phyloP scores from a whole-genome alignment of 2,113 vertebrate genomes.

The Salvator merianae region DNA sequence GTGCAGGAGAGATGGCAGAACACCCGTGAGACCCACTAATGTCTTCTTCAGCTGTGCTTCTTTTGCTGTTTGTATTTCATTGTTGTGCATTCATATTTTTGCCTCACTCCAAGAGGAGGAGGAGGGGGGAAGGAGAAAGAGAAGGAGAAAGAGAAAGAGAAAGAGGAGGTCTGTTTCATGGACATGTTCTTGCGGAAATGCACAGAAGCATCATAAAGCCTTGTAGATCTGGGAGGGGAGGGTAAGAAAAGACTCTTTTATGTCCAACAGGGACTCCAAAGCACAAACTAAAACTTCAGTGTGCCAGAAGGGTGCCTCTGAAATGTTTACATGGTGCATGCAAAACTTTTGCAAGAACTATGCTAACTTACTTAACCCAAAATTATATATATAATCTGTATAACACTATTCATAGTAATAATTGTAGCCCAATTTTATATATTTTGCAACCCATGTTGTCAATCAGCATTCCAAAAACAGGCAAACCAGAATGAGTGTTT shows the following conservation, averaged over 20 bases:
- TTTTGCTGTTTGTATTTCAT: not conserved
- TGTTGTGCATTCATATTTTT: not conserved
- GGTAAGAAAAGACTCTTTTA: not conserved
- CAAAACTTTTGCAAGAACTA: not conserved
- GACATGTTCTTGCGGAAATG: not conserved
- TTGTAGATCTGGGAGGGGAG: not conserved
- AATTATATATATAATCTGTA: not conserved
- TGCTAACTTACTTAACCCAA: not conserved
- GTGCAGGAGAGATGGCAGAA: not conserved
- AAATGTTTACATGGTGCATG: not conserved
- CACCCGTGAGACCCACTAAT: not conserved
- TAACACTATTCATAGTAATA: not conserved
- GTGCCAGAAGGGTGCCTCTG: not conserved
- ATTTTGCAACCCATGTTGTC: not conserved
- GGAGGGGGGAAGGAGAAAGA: no score
- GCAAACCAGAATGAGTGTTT: not conserved
- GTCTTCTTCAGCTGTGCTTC: conserved; percentile 20
- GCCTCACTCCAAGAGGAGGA: no score
- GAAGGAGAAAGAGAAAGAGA: not conserved
- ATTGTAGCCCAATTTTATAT: not conserved
- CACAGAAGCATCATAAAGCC: conserved; percentile 3
- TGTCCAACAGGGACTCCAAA: not conserved
- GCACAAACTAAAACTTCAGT: not conserved
- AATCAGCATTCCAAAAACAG: not conserved
- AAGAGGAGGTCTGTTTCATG: not conserved